phyloP scores from a whole-genome alignment of 2,113 vertebrate species.

The Halichoeres trimaculatus region DNA sequence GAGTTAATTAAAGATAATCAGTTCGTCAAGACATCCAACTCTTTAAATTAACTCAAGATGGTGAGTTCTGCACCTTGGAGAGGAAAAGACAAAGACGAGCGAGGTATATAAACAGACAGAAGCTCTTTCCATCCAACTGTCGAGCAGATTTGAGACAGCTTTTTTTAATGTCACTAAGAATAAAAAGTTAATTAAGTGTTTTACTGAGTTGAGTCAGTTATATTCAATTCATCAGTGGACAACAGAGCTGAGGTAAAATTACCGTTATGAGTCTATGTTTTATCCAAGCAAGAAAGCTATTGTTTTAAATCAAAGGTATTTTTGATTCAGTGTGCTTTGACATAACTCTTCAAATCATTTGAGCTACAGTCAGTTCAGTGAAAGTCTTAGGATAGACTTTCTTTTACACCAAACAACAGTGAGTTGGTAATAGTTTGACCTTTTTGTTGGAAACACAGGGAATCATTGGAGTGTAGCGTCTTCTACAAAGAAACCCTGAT shows the following conservation, averaged over 20 bases:
- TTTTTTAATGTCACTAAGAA: conserved; percentile 49
- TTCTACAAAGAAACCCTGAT: conserved; percentile 2
- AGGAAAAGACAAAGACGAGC: conserved; percentile 35
- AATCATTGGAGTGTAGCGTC: not conserved
- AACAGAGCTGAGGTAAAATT: not conserved
- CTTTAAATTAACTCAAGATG: conserved; percentile 59
- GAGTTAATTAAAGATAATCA: conserved; percentile 73
- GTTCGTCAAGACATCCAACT: conserved; percentile 51
- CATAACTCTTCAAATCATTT: not conserved
- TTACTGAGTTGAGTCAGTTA: conserved; percentile 1
- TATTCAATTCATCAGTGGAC: not conserved
- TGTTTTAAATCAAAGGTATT: conserved; percentile 9
- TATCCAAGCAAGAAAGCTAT: not conserved
- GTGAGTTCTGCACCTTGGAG: conserved; percentile 54
- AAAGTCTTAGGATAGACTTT: not conserved
- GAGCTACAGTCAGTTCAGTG: not conserved
- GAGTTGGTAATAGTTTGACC: no score
- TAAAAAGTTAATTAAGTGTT: conserved; percentile 37
- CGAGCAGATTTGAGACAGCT: conserved; percentile 20
- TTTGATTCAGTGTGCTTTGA: conserved; percentile 3
- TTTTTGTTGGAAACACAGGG: not conserved
- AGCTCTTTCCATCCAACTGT: conserved; percentile 29
- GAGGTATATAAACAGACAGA: conserved; percentile 27
- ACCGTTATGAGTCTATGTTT: not conserved
- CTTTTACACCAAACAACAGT: no score